These are phyloP conservation scores for Beroe forskalii DNA, from an alignment of 37 sponge, comb jelly and placozoan species.

Conservation along the genomic window DNA sequence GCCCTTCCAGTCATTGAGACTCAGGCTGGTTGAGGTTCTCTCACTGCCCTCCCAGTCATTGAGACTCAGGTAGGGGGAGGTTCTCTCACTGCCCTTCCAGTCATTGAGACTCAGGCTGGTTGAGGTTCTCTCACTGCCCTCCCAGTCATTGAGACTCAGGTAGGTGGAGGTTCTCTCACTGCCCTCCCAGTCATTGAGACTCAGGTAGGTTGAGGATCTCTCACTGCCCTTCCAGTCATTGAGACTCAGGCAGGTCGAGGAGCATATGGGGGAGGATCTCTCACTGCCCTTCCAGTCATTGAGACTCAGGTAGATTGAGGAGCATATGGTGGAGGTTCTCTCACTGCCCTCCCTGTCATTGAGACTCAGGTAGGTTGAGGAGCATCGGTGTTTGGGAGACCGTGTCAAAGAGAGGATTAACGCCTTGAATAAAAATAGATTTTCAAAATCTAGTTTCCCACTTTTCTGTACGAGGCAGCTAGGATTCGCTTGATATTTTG, in stretches of 20 bases:
- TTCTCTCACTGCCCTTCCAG: conserved; percentile 95
- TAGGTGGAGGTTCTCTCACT: conserved; percentile 96
- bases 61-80: conserved; percentile 98
- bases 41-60: conserved; percentile 97
- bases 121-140: conserved; percentile 98
- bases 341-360: conserved; percentile 98
- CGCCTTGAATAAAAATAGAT: no score
- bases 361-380: conserved; percentile 86
- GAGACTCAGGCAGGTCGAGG: conserved; percentile 84
- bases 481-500: neutral
- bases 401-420: no score
- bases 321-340: conserved; percentile 96
- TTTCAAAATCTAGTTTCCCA: no score
- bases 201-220: conserved; percentile 90
- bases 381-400: no score
- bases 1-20: conserved; percentile 99
- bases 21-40: conserved; percentile 78
- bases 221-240: conserved; percentile 97
- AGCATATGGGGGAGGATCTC: conserved; percentile 96
- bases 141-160: conserved; percentile 98
- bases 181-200: conserved; percentile 99
- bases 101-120: conserved; percentile 95
- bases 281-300: conserved; percentile 97
- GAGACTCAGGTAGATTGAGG: conserved; percentile 99
- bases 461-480: no score